Evolutionary conservation across 2,113 vertebrate species (phyloP).

Genomic region (Malurus elegans): DNA sequence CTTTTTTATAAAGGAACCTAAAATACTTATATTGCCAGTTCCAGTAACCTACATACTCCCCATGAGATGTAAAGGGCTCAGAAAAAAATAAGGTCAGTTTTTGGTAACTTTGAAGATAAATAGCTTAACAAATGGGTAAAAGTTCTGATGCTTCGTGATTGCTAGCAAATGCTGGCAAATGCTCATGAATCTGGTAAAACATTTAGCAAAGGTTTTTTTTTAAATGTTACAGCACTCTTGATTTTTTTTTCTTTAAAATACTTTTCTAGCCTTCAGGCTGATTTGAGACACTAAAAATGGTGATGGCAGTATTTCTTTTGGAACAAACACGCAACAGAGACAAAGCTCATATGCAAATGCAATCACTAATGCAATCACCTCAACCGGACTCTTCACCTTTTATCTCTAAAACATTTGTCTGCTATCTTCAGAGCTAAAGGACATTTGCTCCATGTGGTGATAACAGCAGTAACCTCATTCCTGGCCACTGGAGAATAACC

Average conservation of each 20-base stretch:
- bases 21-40: not conserved
- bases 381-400: not conserved
- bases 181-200: not conserved
- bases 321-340: not conserved
- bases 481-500: not conserved
- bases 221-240: not conserved
- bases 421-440: not conserved
- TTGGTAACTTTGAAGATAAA: not conserved
- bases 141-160: not conserved
- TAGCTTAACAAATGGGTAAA: not conserved
- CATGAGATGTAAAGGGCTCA: not conserved
- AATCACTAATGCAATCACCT: not conserved
- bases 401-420: not conserved
- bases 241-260: not conserved
- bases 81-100: not conserved
- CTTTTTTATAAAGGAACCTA: not conserved
- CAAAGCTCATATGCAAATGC: not conserved
- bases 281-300: not conserved
- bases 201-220: not conserved
- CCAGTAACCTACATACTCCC: not conserved
- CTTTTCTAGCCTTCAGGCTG: not conserved
- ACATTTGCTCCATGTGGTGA: not conserved
- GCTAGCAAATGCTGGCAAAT: not conserved
- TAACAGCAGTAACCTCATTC: accelerated
- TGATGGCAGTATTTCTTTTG: not conserved